Evolutionary conservation across 1,140 invertebrate genomes (phyloP).

Genomic region (Fopius arisanus): DNA sequence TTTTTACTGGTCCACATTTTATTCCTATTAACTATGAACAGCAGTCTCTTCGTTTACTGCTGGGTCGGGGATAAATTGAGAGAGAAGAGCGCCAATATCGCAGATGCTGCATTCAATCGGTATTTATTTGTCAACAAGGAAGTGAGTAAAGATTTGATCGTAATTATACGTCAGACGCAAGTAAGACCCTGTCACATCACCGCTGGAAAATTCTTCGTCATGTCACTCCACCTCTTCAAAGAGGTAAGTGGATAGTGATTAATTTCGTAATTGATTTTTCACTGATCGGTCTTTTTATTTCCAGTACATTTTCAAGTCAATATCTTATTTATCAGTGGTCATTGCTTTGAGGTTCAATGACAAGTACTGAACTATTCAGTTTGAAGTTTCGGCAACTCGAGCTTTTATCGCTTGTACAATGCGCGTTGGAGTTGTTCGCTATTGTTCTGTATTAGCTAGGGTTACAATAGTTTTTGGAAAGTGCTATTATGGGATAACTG

Average conservation of each 20-base stretch:
- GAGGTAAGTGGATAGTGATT: not conserved
- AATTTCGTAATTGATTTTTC: not conserved
- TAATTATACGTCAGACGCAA: slow-evolving; percentile 3
- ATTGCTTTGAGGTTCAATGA: not conserved
- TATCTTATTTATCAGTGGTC: slow-evolving; percentile 3
- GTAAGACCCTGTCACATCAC: not conserved
- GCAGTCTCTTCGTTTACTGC: slow-evolving; percentile 6
- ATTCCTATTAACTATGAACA: not conserved
- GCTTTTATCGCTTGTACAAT: not conserved
- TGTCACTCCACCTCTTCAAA: slow-evolving; percentile 1
- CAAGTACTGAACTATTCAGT: not conserved
- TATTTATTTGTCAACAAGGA: not conserved
- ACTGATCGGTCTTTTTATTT: not conserved
- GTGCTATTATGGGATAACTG: too few relatives aligned
- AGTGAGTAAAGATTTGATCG: not conserved
- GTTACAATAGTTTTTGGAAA: too few relatives aligned
- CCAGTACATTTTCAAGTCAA: not conserved
- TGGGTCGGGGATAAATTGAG: slow-evolving; percentile 10
- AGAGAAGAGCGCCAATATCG: not conserved
- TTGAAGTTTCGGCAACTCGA: not conserved
- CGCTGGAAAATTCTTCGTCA: slow-evolving; percentile 15
- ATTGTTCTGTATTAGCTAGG: too few relatives aligned
- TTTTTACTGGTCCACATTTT: not conserved
- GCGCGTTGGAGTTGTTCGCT: too few relatives aligned
- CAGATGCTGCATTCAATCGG: not conserved